Evolutionary conservation across 2,113 vertebrate genomes (phyloP).

Genomic region (Limnothrissa miodon): DNA sequence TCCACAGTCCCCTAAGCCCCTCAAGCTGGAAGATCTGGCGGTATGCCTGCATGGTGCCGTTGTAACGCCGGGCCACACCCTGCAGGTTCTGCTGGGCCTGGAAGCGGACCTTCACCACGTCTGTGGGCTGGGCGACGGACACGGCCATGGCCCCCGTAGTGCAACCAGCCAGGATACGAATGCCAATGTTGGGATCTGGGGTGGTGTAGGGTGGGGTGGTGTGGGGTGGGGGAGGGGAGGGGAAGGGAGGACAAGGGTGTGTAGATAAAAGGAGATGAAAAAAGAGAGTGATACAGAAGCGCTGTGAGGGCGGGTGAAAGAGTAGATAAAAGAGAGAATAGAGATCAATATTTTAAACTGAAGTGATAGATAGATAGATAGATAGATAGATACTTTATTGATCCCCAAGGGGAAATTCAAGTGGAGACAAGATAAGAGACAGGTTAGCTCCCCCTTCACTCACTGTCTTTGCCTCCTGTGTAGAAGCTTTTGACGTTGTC

Average conservation of each 20-base stretch:
- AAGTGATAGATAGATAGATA: too few relatives aligned
- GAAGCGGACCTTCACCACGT: conserved; percentile 79
- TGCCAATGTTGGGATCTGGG: conserved; percentile 68
- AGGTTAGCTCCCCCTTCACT: conserved; percentile 43
- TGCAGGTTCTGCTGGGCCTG: conserved; percentile 62
- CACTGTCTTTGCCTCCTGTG: conserved; percentile 73
- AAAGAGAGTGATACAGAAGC: not conserved
- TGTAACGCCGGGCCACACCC: conserved; percentile 61
- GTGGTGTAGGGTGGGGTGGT: too few relatives aligned
- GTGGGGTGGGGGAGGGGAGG: too few relatives aligned
- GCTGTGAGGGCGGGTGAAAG: not conserved
- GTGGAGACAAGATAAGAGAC: too few relatives aligned
- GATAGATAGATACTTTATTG: too few relatives aligned
- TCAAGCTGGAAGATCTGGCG: conserved; percentile 63
- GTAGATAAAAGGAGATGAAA: not conserved
- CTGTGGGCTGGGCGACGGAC: conserved; percentile 73
- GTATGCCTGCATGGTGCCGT: conserved; percentile 74
- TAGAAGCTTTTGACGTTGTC: conserved; percentile 72
- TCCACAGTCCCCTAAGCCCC: conserved; percentile 78
- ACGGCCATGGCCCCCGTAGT: conserved; percentile 78
- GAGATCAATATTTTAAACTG: too few relatives aligned
- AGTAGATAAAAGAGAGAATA: too few relatives aligned
- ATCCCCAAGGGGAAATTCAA: too few relatives aligned
- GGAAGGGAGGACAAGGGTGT: not conserved
- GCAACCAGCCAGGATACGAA: conserved; percentile 74